Evolutionary conservation across 2,888 invertebrate genomes (phyloP).

Genomic region (Hypercompe scribonia): DNA sequence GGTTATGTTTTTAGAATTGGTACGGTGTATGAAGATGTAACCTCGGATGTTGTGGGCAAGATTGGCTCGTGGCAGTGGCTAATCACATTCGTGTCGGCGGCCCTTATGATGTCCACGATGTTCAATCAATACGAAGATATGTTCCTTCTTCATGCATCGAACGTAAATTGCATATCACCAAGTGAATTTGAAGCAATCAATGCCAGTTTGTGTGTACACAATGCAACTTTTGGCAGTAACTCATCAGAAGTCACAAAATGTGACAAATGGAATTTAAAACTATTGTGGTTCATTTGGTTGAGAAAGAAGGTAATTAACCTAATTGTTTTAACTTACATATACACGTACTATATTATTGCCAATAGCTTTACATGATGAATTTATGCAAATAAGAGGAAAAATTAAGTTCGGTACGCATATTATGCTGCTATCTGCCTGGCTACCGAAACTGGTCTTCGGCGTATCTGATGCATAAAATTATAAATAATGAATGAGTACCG

Average conservation of each 20-base stretch:
- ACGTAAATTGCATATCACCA: slow-evolving; percentile 63
- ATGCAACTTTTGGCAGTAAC: slow-evolving; percentile 55
- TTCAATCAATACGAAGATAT: slow-evolving; percentile 76
- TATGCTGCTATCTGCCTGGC: not conserved
- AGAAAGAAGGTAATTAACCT: slow-evolving; percentile 65
- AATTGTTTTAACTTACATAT: slow-evolving; percentile 16
- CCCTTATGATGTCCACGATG: slow-evolving; percentile 64
- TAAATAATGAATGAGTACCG: not conserved
- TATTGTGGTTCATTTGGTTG: slow-evolving; percentile 75
- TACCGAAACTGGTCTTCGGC: not conserved
- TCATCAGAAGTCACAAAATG: slow-evolving; percentile 62
- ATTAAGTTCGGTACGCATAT: not conserved
- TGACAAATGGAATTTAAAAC: slow-evolving; percentile 68
- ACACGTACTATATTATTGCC: not conserved
- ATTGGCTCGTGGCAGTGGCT: slow-evolving; percentile 81
- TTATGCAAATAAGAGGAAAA: not conserved
- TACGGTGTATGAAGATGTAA: slow-evolving; percentile 79
- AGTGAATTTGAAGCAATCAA: slow-evolving; percentile 57
- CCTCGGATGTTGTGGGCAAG: slow-evolving; percentile 74
- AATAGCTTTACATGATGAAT: not conserved
- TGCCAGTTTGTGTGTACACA: slow-evolving; percentile 63
- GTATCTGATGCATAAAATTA: not conserved
- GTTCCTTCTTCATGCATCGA: slow-evolving; percentile 65
- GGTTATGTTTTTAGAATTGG: slow-evolving; percentile 70
- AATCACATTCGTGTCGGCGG: slow-evolving; percentile 68